Conservation (phyloP, 2,113 vertebrate species). For the Nicator chloris region DNA sequence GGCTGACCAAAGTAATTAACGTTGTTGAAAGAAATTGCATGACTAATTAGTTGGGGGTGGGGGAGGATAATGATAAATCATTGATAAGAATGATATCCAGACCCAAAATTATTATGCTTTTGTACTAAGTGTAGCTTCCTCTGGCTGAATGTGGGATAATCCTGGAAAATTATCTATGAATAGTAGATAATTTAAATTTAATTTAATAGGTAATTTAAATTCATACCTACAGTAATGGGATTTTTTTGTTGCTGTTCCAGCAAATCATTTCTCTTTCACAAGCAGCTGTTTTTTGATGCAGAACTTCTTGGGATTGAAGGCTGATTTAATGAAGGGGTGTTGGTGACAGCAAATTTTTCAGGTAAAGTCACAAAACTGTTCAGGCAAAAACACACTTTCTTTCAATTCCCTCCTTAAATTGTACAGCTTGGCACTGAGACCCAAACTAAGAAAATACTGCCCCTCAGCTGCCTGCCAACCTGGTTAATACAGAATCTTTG, state of each 20-base stretch:
- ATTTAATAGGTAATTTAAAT: no score
- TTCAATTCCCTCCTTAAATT: neutral
- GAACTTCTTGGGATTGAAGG: neutral
- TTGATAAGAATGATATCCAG: neutral
- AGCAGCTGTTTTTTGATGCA: neutral
- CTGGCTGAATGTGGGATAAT: neutral
- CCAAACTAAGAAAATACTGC: neutral
- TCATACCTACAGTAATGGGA: neutral
- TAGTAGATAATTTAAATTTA: no score
- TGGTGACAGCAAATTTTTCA: neutral
- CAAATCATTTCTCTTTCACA: neutral
- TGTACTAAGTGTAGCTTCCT: neutral
- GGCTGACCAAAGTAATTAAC: neutral
- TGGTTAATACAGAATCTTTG: neutral
- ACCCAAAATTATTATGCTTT: neutral
- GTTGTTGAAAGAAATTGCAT: neutral
- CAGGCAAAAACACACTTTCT: neutral
- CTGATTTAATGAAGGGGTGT: neutral
- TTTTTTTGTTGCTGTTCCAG: neutral
- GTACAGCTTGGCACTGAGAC: neutral
- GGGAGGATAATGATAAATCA: neutral
- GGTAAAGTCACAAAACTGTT: neutral
- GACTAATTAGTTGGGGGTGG: fast-evolving
- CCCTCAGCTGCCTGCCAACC: neutral
- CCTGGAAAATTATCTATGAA: neutral